A percentile compares a stretch with the other conserved stretches of the same genome.
Evolutionary conservation across 2,797 vertebrate genomes (phyloP).

Genomic region (Bryconaethiops microstoma): DNA sequence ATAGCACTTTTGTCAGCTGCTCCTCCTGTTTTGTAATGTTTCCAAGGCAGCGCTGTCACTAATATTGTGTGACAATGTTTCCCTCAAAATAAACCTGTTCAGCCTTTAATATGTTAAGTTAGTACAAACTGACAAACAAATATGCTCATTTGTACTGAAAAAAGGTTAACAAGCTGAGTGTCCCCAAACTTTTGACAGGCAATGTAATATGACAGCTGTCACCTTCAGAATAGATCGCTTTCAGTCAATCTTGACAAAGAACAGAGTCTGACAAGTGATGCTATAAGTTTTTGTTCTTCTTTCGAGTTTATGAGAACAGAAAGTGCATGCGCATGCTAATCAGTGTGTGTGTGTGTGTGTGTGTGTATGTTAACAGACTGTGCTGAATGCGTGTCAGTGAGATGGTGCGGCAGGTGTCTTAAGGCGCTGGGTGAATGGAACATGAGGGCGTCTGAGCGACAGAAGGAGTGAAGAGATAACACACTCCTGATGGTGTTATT

Average conservation of each 20-base stretch:
- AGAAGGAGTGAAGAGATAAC: conserved; percentile 55
- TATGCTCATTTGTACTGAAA: background rate
- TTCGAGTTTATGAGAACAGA: background rate
- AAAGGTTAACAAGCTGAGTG: background rate
- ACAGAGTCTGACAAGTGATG: background rate
- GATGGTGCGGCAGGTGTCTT: conserved; percentile 44
- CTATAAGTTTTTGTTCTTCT: background rate
- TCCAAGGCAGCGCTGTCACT: background rate
- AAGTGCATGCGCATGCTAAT: background rate
- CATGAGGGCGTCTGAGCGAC: conserved; percentile 23
- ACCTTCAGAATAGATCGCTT: background rate
- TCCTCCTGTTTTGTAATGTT: background rate
- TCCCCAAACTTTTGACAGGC: background rate
- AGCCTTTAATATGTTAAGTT: background rate
- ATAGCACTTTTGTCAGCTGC: background rate
- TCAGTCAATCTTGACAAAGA: background rate
- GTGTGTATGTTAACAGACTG: conserved; percentile 14
- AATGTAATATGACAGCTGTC: background rate
- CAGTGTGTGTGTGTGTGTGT: conserved; percentile 25
- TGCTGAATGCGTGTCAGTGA: conserved; percentile 10
- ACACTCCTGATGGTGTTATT: conserved; percentile 42
- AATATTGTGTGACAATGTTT: too few species aligned
- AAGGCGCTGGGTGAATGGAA: conserved; percentile 41
- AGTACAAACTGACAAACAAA: background rate
- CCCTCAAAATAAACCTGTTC: too few species aligned